A percentile compares a stretch with the other conserved stretches of the same genome.
These are phyloP conservation scores for Paratilapia polleni DNA, from an alignment of 2,113 vertebrate genomes.

Conservation along the genomic window DNA sequence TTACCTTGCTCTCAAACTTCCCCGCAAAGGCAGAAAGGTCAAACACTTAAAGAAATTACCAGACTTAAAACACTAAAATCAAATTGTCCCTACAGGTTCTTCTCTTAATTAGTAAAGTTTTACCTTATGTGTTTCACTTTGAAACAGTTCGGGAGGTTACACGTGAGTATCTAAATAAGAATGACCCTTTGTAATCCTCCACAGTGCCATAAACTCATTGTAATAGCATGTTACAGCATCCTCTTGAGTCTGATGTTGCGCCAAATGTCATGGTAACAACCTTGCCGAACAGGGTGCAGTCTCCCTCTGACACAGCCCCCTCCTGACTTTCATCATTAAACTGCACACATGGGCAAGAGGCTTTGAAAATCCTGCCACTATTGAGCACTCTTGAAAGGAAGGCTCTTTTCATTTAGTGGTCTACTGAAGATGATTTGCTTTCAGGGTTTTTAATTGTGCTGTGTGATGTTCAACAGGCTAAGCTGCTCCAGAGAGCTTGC, in stretches of 20 bases:
- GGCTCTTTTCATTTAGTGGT: conserved; percentile 67
- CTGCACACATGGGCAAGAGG: conserved; percentile 52
- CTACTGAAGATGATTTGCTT: conserved; percentile 71
- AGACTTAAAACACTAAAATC: conserved; percentile 43
- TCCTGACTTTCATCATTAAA: conserved; percentile 70
- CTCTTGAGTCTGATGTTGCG: conserved; percentile 24
- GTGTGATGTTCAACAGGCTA: conserved; percentile 73
- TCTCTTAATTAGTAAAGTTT: conserved; percentile 50
- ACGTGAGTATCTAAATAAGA: conserved; percentile 27
- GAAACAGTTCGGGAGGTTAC: background rate
- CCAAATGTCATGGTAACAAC: conserved; percentile 63
- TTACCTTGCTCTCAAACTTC: conserved; percentile 42
- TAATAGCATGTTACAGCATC: conserved; percentile 28
- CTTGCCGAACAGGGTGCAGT: conserved; percentile 41
- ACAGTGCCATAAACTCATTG: conserved; percentile 7
- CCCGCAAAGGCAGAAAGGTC: conserved; percentile 57
- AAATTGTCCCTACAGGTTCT: conserved; percentile 51
- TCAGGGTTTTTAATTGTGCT: conserved; percentile 68
- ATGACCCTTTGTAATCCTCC: conserved; percentile 4
- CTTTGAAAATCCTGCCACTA: conserved; percentile 58
- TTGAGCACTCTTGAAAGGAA: conserved; percentile 64
- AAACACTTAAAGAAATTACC: conserved; percentile 50
- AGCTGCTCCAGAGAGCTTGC: conserved; percentile 58
- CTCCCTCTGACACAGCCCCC: conserved; percentile 46
- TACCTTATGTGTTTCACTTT: conserved; percentile 11